Evolutionary conservation across 2,888 invertebrate species (phyloP), one percentile per base, ranked within the genome.

Genomic region (Tipula lateralis): DNA sequence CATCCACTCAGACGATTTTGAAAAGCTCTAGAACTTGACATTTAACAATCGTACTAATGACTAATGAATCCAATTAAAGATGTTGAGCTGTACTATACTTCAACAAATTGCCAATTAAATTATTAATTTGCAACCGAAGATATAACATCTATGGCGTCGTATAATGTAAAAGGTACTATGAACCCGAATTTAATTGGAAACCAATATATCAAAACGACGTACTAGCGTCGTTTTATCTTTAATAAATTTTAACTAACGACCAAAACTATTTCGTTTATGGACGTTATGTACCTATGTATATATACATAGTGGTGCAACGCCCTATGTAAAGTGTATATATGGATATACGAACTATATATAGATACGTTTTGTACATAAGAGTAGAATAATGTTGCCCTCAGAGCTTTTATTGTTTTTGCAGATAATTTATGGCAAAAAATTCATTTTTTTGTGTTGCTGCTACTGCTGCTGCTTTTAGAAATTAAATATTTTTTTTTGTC

Each of bases 391-490:
- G 24, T 66, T 66, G 66, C 66, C 66, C 66, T 66, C 66, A 24
- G 66, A 66, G 66, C 66, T 66, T 66, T 66, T 66, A 66, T 66
- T 66, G 66, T 66, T 66, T 66, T 66, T 66, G 66, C 66, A 66
- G 66, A 66, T 66, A 66, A 66, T 66, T 66, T 66, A 66, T 66
- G 66, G 24, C 66, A 24, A 66, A 66, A 66, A 66, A 66, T 66
- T 24, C 24, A 66, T 66, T 66, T 66, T 66, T 66, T 66, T 66
- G 24, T 66, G 66, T 12, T 66, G 66, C 66, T 66, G 24, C 44
- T 50, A 7, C 16, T 50, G 16, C 66, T 66, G 66, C 66, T 66
- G 66, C 66, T 66, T 24, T 66, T 66, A 66, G 66, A 66, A 66
- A 66, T 66, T 66, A 66, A 66, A 66, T 66, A 7, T 66, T 66